Base-by-base conservation (phyloP, 2,797 vertebrate genomes). In the Takifugu ocellatus region DNA sequence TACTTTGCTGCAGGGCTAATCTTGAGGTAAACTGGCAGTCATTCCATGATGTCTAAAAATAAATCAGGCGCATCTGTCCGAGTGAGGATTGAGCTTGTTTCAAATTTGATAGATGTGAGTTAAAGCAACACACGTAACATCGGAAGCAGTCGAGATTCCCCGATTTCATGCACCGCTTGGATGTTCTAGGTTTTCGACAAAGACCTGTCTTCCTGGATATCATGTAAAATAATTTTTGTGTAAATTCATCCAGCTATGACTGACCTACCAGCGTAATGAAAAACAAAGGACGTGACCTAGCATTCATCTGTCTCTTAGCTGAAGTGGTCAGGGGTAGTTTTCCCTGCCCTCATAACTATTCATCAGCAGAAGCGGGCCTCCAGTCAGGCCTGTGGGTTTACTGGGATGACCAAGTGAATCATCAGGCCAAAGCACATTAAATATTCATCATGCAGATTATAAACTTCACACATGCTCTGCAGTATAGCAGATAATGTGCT, bases 261-360 rank as follows among this genome's bases (percentile, higher is more conserved):
- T 52, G 56, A 57, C 31, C 45, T 45, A 47, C 49, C 56, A 66
- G 49, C 62, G 70, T 61, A 67, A 66, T 67, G 54, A 78, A 64
- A 61, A 63, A 64, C 57, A 44, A 26, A 58, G 53, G 42, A 53
- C 72, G 48, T 61, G 69, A 79, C 59, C 65, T 39, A 45, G 56
- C 45, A 55, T 49, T 59, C 59, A 65, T 66, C 56, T 62, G 66
- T 73, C 61, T 73, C 51, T 56, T 39, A 55, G 61, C 55, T 48
- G 24, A 59, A 59, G 66, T 49, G 66, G 25, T 17, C 51, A 55
- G 49, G 60, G 61, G 36, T 77, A 61, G 59, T 61, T 72, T 68
- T 72, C 49, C 9, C 60, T 74, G 61, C 61, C 50, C 69, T 78
- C 59, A 68, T 80, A 59, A 72, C 56, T 83, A 75, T 82, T 78